phyloP scores from a whole-genome alignment of 2,797 vertebrate species.

The Microchirus variegatus region DNA sequence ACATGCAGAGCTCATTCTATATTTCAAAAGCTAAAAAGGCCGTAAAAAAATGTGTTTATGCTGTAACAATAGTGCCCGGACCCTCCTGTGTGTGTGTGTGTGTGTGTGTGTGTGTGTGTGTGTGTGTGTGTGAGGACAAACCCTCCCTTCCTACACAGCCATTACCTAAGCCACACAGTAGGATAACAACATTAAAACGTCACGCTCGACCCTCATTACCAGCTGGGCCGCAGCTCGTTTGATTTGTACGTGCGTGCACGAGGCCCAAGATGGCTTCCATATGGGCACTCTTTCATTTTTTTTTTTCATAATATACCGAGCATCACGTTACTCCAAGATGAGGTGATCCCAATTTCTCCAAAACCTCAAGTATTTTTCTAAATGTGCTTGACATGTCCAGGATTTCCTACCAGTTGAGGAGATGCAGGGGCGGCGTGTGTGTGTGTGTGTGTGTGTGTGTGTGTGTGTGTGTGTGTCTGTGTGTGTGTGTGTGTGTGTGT shows the following conservation, averaged over 20 bases:
- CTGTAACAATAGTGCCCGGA: constrained; percentile 63
- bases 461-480: constrained; percentile 55
- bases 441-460: constrained; percentile 39
- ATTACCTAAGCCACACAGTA: constrained; percentile 77
- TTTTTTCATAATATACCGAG: constrained; percentile 77
- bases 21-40: constrained; percentile 59
- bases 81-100: constrained; percentile 23
- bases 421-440: constrained; percentile 67
- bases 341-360: constrained; percentile 78
- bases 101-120: not conserved
- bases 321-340: constrained; percentile 73
- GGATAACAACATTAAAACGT: constrained; percentile 79
- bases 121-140: constrained; percentile 43
- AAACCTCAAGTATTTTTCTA: constrained; percentile 81
- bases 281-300: constrained; percentile 75
- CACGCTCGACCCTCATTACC: constrained; percentile 78
- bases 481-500: constrained; percentile 58
- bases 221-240: constrained; percentile 53
- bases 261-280: constrained; percentile 76
- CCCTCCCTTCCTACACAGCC: constrained; percentile 54
- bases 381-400: constrained; percentile 81
- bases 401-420: constrained; percentile 79
- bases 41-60: constrained; percentile 68
- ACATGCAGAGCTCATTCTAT: constrained; percentile 53
- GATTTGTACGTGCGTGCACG: constrained; percentile 63